Conservation (phyloP, 2,113 vertebrate species). For the Dissostichus mawsoni region DNA sequence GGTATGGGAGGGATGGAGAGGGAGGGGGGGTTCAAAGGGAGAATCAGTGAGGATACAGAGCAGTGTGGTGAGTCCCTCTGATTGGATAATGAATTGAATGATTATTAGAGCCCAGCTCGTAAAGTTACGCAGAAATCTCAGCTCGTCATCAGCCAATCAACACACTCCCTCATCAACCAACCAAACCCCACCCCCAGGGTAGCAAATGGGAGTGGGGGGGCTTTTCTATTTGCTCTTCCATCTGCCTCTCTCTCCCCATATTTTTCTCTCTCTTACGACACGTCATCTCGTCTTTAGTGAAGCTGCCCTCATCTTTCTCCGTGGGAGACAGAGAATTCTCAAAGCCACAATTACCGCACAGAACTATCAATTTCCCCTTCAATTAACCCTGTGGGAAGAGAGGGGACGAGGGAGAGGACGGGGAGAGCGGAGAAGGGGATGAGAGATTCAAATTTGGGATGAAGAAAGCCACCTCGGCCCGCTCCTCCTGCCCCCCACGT, state of each 20-base stretch:
- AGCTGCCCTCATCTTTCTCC: conserved; percentile 69
- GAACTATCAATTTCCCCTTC: conserved; percentile 84
- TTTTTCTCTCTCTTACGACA: conserved; percentile 23
- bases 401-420: conserved; percentile 42
- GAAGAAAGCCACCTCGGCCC: conserved; percentile 30
- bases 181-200: conserved; percentile 51
- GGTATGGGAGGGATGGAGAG: conserved; percentile 56
- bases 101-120: conserved; percentile 74
- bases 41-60: conserved; percentile 60
- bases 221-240: conserved; percentile 38
- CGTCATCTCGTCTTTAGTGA: conserved; percentile 54
- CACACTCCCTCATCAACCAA: conserved; percentile 70
- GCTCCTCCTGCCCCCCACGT: not conserved
- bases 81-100: conserved; percentile 84
- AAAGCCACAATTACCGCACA: conserved; percentile 83
- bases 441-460: conserved; percentile 75
- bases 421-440: conserved; percentile 48
- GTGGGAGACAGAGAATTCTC: conserved; percentile 77
- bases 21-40: conserved; percentile 37
- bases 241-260: conserved; percentile 32
- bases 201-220: conserved; percentile 5
- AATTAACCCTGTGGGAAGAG: conserved; percentile 82
- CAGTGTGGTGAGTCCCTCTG: conserved; percentile 72
- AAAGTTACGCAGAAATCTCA: conserved; percentile 58
- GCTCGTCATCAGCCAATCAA: conserved; percentile 76